Evolutionary conservation across 2,113 vertebrate genomes (phyloP), one percentile per base, ranked within the genome.

Genomic region (Egretta garzetta): DNA sequence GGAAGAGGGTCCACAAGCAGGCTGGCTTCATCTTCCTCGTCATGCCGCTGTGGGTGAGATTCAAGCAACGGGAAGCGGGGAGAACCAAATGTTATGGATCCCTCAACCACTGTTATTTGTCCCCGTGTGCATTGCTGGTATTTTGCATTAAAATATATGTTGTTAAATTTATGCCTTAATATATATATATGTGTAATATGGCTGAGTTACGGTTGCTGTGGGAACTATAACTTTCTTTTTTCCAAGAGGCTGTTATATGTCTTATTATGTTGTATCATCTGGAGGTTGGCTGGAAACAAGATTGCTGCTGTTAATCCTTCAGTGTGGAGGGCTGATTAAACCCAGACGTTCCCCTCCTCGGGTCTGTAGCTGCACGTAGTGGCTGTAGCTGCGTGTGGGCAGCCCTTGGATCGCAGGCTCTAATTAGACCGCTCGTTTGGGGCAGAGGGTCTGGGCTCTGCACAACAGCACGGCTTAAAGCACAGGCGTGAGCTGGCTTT

Each of bases 91-190:
- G 15, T 94, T 94, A 86, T 80, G 47, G 92, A 96, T 95, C 87
- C 79, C 81, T 81, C 91, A 53, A 72, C 70, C 74, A 3, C 33
- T 37, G 59, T 94, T 96, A 96, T 97, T 93, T 86, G 80, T 84
- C 90, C 94, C 80, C 5, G 1, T 50, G 90, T 60, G 94, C 82
- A 41, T 92, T 20, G 32, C 92, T 80, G 95, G 88, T 94, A 92
- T 95, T 96, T 97, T 97, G 77, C 88, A 96, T 96, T 96, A 94
- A 96, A 97, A 96, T 96, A 97, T 93, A 90, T 88, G 92, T 79
- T 93, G 95, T 97, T 96, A 95, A 97, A 97, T 97, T 96, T 97
- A 97, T 96, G 84, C 88, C 92, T 96, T 97, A 49, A 96, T 97
- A 95, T 95, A 96, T 96, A 63, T 89, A 3, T 87, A 30, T 93